A percentile compares a stretch with the other conserved stretches of the same genome.
Conservation (phyloP, 2,888 invertebrate genomes). For the Megaustenia siamemsis region DNA sequence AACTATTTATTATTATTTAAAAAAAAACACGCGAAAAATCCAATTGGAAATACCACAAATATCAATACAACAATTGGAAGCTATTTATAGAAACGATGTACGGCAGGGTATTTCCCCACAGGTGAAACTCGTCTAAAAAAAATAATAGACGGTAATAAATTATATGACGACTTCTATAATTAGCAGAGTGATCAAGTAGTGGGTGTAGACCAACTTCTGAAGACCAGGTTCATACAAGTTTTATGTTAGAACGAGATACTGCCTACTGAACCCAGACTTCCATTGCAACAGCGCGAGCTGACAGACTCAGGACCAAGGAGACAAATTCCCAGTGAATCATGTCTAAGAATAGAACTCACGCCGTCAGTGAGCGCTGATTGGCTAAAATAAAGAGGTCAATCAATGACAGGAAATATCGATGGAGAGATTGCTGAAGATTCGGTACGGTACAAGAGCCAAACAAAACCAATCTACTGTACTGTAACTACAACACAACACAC, state of each 20-base stretch:
- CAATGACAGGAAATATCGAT: background rate
- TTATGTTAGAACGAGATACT: background rate
- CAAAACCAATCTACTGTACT: no score
- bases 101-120: background rate
- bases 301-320: constrained; percentile 4
- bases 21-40: no score
- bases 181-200: background rate
- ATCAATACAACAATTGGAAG: no score
- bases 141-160: no score
- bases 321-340: constrained; percentile 35
- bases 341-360: constrained; percentile 29
- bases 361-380: constrained; percentile 6
- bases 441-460: no score
- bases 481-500: no score
- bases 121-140: no score
- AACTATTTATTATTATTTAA: no score
- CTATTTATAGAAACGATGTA: background rate
- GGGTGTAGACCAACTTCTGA: background rate
- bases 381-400: constrained; percentile 1
- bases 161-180: no score
- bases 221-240: background rate
- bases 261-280: background rate
- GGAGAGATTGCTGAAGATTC: no score
- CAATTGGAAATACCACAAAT: no score
- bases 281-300: background rate